These are phyloP conservation scores for Chaenocephalus aceratus DNA, from an alignment of 2,113 vertebrate species.

Conservation along the genomic window DNA sequence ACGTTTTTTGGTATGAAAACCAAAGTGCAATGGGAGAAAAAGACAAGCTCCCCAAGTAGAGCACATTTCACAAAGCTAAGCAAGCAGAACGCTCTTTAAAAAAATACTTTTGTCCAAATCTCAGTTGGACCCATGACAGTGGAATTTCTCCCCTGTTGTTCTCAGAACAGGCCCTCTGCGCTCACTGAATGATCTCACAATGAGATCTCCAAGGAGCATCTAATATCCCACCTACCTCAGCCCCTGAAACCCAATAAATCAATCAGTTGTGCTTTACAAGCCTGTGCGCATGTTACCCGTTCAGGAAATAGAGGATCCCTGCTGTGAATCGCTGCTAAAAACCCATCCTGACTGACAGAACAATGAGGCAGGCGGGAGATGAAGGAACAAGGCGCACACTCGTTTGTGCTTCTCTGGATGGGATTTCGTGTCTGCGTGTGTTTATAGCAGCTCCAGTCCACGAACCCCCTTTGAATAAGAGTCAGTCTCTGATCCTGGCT, in stretches of 20 bases:
- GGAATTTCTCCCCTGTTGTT: conserved; percentile 58
- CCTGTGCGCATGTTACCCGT: conserved; percentile 46
- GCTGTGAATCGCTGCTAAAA: conserved; percentile 47
- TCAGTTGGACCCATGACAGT: conserved; percentile 15
- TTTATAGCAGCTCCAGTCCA: conserved; percentile 44
- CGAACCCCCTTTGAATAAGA: conserved; percentile 57
- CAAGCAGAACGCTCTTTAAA: conserved; percentile 8
- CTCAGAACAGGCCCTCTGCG: conserved; percentile 44
- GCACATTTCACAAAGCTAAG: conserved; percentile 38
- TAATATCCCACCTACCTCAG: conserved; percentile 69
- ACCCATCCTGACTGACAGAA: conserved; percentile 68
- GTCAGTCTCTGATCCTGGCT: conserved; percentile 59
- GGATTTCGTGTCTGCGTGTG: conserved; percentile 28
- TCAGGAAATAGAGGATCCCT: conserved; percentile 53
- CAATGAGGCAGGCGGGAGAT: conserved; percentile 53
- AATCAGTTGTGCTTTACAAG: conserved; percentile 70
- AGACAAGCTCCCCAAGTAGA: background rate
- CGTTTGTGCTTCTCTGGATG: conserved; percentile 15
- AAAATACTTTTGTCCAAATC: conserved; percentile 20
- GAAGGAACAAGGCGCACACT: conserved; percentile 37
- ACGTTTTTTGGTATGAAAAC: conserved; percentile 12
- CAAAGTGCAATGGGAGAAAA: conserved; percentile 12
- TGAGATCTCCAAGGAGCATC: conserved; percentile 70
- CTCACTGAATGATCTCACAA: conserved; percentile 54
- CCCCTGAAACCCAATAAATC: conserved; percentile 75